These are phyloP conservation scores for Trematocara macrostoma DNA, from an alignment of 2,113 vertebrate genomes.

Conservation along the genomic window DNA sequence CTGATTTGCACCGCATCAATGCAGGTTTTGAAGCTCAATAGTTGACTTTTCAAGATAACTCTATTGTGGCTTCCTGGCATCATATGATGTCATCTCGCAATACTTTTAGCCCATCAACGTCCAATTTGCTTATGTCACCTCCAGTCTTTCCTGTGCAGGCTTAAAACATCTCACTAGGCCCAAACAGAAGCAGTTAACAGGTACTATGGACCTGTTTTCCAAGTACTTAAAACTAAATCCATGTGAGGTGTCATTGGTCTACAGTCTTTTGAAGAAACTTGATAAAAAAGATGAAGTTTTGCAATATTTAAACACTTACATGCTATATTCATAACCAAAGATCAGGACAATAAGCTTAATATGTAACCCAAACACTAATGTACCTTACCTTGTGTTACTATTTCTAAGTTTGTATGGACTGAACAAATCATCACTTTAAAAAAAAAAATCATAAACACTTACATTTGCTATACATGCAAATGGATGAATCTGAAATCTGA, in stretches of 20 bases:
- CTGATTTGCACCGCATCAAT: neutral
- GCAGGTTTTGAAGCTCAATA: neutral
- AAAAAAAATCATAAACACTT: neutral
- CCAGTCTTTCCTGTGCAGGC: neutral
- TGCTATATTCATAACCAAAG: neutral
- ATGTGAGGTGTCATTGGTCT: neutral
- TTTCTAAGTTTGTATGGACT: neutral
- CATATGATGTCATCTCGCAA: constrained; percentile 20
- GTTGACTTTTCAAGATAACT: neutral
- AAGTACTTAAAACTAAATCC: neutral
- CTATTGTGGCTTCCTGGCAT: neutral
- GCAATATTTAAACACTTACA: neutral
- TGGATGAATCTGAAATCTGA: neutral
- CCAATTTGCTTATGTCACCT: constrained; percentile 15
- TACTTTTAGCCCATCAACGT: neutral
- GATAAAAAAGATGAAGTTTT: neutral
- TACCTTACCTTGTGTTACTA: neutral
- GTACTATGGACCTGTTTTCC: neutral
- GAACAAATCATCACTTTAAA: neutral
- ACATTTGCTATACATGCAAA: neutral
- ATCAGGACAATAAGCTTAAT: neutral
- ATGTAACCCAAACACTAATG: neutral
- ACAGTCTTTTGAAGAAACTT: neutral
- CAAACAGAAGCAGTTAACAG: neutral
- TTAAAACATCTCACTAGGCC: neutral